Evolutionary conservation across 2,888 invertebrate species (phyloP).

Genomic region (Drosophila prolongata): DNA sequence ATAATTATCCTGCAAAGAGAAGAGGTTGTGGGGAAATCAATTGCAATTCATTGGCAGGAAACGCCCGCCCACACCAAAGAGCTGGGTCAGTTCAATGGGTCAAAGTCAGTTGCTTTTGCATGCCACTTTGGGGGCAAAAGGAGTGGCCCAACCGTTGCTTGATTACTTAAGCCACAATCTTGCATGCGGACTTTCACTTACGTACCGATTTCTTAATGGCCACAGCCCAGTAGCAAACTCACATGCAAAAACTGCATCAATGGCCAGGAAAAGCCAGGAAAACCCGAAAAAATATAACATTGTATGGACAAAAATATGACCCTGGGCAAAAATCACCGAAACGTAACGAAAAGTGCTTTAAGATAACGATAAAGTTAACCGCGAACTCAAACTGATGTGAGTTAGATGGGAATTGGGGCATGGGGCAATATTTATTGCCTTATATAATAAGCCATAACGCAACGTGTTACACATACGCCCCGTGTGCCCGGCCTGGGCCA

Average conservation of each 20-base stretch:
- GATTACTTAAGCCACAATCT: conserved; percentile 69
- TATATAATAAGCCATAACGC: conserved; percentile 73
- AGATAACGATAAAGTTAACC: conserved; percentile 43
- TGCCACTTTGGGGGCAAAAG: conserved; percentile 45
- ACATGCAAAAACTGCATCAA: conserved; percentile 80
- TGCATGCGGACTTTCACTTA: conserved; percentile 78
- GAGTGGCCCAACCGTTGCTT: too few relatives aligned
- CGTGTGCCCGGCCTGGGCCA: conserved; percentile 36
- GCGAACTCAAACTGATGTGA: conserved; percentile 43
- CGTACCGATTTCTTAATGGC: conserved; percentile 59
- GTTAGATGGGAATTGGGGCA: conserved; percentile 37
- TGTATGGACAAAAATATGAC: conserved; percentile 43
- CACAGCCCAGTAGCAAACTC: conserved; percentile 31
- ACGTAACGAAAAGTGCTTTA: conserved; percentile 33
- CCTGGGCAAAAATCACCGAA: conserved; percentile 56
- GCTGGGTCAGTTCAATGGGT: conserved; percentile 68
- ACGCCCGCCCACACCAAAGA: conserved; percentile 32
- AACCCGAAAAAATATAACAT: not conserved
- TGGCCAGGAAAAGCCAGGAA: conserved; percentile 2
- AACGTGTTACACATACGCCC: conserved; percentile 76
- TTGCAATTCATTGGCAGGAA: conserved; percentile 58
- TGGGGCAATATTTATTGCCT: conserved; percentile 46
- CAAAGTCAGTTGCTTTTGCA: conserved; percentile 71
- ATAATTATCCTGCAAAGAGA: conserved; percentile 93
- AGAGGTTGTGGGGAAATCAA: conserved; percentile 56